Percentiles rank a stretch among this genome's conserved stretches.
These are phyloP conservation scores for Capreolus pygargus DNA, from an alignment of 2,113 vertebrate species.

Conservation along the genomic window DNA sequence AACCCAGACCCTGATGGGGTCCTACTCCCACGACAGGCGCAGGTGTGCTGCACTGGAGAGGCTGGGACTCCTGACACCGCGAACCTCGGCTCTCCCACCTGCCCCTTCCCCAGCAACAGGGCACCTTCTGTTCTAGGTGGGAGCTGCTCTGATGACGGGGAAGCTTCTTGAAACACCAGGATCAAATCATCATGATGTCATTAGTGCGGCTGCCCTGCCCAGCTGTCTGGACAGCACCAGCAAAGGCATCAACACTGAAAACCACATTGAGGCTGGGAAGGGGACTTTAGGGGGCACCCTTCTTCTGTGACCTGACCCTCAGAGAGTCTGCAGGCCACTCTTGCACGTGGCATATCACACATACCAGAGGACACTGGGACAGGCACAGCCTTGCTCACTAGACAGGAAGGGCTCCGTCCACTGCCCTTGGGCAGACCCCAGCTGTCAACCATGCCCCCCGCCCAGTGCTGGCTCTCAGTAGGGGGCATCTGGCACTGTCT, in stretches of 20 bases:
- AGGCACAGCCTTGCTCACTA: background rate
- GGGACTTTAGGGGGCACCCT: background rate
- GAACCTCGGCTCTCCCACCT: background rate
- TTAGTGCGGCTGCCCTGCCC: rapidly evolving
- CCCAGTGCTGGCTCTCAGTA: rapidly evolving
- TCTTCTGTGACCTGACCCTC: background rate
- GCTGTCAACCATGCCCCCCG: rapidly evolving
- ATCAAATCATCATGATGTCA: background rate
- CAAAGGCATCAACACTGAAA: background rate
- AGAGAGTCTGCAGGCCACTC: background rate
- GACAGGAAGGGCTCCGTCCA: background rate
- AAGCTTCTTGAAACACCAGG: background rate
- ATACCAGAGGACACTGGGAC: background rate
- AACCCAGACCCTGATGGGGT: background rate
- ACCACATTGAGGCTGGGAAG: rapidly evolving
- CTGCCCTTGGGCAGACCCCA: background rate
- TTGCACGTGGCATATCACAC: rapidly evolving
- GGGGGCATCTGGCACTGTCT: background rate
- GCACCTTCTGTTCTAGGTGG: rapidly evolving
- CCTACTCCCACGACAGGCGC: rapidly evolving
- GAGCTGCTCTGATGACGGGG: background rate
- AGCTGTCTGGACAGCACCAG: background rate
- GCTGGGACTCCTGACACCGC: background rate
- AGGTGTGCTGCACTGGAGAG: background rate
- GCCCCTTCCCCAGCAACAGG: background rate